These are phyloP conservation scores for Nectonema munidae DNA, from an alignment of 2,888 invertebrate genomes.

Conservation along the genomic window DNA sequence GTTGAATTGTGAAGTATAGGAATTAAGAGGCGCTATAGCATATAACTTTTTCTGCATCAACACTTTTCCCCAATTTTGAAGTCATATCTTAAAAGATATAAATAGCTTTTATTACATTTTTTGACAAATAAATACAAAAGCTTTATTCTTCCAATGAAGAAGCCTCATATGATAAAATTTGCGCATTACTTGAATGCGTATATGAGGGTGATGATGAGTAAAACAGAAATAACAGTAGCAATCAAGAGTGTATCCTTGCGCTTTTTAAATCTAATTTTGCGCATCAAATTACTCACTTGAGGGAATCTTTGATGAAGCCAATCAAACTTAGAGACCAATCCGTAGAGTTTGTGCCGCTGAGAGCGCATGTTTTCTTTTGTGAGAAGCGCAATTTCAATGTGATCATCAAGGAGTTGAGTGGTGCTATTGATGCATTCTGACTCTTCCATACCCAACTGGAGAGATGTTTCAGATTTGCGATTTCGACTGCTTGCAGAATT, in stretches of 20 bases:
- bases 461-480: constrained; percentile 8
- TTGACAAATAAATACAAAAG: too few relatives aligned
- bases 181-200: too few relatives aligned
- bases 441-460: constrained; percentile 8
- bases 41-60: too few relatives aligned
- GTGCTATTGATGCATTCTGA: constrained; percentile 1
- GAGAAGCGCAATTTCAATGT: constrained; percentile 10
- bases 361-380: constrained; percentile 8
- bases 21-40: too few relatives aligned
- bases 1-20: too few relatives aligned
- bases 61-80: too few relatives aligned
- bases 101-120: too few relatives aligned
- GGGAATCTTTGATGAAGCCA: constrained; percentile 8
- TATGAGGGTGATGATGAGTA: too few relatives aligned
- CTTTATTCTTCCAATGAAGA: too few relatives aligned
- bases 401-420: constrained; percentile 7
- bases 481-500: not conserved
- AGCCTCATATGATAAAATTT: too few relatives aligned
- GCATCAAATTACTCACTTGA: constrained; percentile 1
- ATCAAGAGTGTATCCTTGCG: constrained; percentile 7
- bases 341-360: not conserved
- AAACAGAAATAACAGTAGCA: constrained; percentile 1
- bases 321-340: not conserved
- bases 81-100: too few relatives aligned
- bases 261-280: constrained; percentile 9